Percentiles rank a stretch among this genome's conserved stretches.
Conservation (phyloP, 2,888 invertebrate genomes). For the Altica lythri region DNA sequence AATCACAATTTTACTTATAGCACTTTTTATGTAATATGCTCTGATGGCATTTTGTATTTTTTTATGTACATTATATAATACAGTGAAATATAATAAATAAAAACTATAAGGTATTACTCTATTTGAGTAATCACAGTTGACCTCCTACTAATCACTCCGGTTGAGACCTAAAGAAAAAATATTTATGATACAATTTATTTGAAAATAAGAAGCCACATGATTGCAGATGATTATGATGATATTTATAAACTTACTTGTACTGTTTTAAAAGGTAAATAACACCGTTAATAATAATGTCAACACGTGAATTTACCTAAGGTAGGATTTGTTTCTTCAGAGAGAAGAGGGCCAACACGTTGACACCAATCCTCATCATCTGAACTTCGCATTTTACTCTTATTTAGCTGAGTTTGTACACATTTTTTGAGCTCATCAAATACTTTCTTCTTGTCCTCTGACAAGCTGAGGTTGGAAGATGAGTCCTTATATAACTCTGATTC, state of each 20-base stretch:
- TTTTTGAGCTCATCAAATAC: background rate
- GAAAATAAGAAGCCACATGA: background rate
- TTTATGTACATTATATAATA: background rate
- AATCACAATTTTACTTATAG: slow-evolving; percentile 11
- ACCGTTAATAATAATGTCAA: background rate
- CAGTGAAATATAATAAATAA: background rate
- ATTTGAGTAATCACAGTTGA: background rate
- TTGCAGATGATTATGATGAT: background rate
- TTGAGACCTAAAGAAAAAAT: background rate
- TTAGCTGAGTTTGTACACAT: background rate
- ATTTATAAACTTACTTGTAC: background rate
- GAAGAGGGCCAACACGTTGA: background rate
- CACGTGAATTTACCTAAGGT: slow-evolving; percentile 1
- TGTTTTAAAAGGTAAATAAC: background rate
- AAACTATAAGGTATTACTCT: background rate
- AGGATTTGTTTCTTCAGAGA: background rate
- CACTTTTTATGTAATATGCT: slow-evolving; percentile 12
- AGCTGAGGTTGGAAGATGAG: background rate
- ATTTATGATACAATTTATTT: background rate
- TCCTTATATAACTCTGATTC: background rate
- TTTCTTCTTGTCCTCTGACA: background rate
- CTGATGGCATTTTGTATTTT: slow-evolving; percentile 4
- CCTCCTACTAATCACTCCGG: background rate
- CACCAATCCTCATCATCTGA: background rate
- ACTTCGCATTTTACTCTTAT: background rate